A percentile compares a stretch with the other conserved stretches of the same genome.
Evolutionary conservation across 2,113 vertebrate genomes (phyloP).

Genomic region (Lepus timidus): DNA sequence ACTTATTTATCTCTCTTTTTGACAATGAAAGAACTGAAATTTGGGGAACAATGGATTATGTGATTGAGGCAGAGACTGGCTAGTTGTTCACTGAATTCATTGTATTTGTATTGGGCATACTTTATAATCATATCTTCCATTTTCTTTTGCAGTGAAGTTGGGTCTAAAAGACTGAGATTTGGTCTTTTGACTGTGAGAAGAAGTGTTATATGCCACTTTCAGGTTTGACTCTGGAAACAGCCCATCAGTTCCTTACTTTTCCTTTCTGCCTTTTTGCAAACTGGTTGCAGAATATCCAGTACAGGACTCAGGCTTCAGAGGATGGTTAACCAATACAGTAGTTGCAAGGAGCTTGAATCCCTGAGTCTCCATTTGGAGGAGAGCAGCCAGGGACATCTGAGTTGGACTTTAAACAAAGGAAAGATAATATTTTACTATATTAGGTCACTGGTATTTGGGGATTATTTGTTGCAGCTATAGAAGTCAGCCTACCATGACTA

Average conservation of each 20-base stretch:
- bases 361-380: not conserved
- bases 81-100: not conserved
- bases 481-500: not conserved
- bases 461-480: not conserved
- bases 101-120: not conserved
- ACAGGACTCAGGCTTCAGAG: not conserved
- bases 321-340: not conserved
- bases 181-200: not conserved
- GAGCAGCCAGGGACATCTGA: not conserved
- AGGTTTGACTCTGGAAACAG: not conserved
- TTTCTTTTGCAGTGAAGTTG: not conserved
- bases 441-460: slow-evolving; percentile 7
- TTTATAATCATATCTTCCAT: not conserved
- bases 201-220: not conserved
- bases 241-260: not conserved
- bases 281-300: not conserved
- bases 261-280: not conserved
- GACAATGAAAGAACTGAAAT: slow-evolving; percentile 13
- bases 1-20: not conserved
- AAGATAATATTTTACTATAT: not conserved
- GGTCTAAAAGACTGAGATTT: not conserved
- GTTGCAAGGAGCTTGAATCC: not conserved
- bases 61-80: not conserved
- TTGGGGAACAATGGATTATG: slow-evolving; percentile 14
- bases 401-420: not conserved